Evolutionary conservation across 1,140 invertebrate genomes (phyloP), one percentile per base, ranked within the genome.

Genomic region (Saccostrea echinata): DNA sequence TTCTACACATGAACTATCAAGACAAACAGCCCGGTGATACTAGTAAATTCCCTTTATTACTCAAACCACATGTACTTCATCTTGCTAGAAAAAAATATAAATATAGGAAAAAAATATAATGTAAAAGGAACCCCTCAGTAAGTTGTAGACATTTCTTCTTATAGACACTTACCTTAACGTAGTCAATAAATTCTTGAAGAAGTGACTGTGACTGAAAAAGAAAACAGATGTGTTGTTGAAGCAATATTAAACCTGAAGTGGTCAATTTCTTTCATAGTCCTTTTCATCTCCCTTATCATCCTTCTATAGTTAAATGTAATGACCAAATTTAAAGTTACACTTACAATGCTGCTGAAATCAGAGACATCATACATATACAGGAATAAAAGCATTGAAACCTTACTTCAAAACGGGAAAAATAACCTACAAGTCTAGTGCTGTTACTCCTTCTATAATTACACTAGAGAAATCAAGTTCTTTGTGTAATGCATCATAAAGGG

Each of bases 111-210:
- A 43, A 43, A 43, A n/a, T n/a, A n/a, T n/a, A n/a, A n/a, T n/a
- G n/a, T 43, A 3, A 6, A 43, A 43, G 1, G 1, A 6, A 6
- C 6, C 1, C 35, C 6, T 43, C 6, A 6, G 35, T 43, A 43
- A 1, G 6, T 6, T n/a, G n/a, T n/a, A n/a, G 6, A 1, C 1
- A 6, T 43, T 43, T 43, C 6, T 43, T 3, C 35, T 43, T 43
- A 43, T 6, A 43, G 6, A 43, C 11, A 87, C 92, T 93, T 94
- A 96, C 95, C 93, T 98, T 98, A 51, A 99, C 97, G 92, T 98
- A 97, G 84, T 97, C 95, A 55, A 96, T 95, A 89, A 96, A 96
- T 91, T 95, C 91, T 89, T 95, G 94, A 33, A 96, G 89, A n/a
- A 95, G 89, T 84, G 95, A 94, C 87, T 95, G 92, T 27, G 90